Percentiles rank a stretch among this genome's conserved stretches.
Conservation (phyloP, 2,113 vertebrate species). For the Pollachius pollachius region DNA sequence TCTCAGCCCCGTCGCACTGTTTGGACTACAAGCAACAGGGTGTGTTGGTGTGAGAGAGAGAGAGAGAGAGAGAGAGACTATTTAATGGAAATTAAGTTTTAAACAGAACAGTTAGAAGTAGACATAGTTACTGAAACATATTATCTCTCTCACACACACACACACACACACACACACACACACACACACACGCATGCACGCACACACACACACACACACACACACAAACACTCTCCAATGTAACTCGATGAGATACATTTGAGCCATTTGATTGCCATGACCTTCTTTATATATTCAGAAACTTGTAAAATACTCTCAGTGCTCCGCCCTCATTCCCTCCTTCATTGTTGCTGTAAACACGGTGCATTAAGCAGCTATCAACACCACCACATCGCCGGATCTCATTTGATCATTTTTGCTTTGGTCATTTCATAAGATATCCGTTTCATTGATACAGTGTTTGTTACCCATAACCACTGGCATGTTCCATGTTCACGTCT, state of each 20-base stretch:
- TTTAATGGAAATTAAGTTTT: background rate
- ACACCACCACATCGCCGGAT: too few relatives aligned
- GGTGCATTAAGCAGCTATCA: too few relatives aligned
- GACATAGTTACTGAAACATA: too few relatives aligned
- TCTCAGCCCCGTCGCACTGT: conserved; percentile 28
- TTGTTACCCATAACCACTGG: too few relatives aligned
- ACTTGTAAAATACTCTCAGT: too few relatives aligned
- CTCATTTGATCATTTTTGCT: too few relatives aligned
- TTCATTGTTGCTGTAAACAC: too few relatives aligned
- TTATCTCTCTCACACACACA: background rate
- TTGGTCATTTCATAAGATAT: background rate
- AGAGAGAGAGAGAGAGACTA: background rate
- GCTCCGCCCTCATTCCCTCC: too few relatives aligned
- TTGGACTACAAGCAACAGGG: conserved; percentile 23
- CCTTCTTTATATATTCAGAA: too few relatives aligned
- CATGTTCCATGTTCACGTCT: background rate
- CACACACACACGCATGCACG: background rate
- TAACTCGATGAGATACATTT: too few relatives aligned
- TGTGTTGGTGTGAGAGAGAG: background rate
- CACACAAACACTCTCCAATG: background rate
- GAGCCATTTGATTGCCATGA: too few relatives aligned
- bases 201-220: background rate
- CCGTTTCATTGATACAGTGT: background rate
- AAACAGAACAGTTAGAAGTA: background rate
- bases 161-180: background rate